Evolutionary conservation across 2,113 vertebrate species (phyloP).

Genomic region (Podarcis raffonei): DNA sequence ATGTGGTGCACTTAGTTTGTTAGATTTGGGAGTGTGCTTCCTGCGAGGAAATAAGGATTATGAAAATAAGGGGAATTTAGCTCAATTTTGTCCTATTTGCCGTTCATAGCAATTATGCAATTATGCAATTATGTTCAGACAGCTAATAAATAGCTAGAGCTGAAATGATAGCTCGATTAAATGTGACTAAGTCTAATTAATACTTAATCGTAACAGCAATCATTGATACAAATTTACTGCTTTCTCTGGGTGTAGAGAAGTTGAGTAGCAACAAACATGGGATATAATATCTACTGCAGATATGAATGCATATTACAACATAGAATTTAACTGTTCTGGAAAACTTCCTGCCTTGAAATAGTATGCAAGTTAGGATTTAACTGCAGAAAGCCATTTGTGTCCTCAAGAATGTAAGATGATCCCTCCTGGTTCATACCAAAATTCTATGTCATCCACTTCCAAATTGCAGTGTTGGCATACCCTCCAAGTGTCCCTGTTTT

Average conservation of each 20-base stretch:
- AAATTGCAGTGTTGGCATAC: not conserved
- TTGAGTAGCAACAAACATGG: not conserved
- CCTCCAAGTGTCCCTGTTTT: too few relatives aligned
- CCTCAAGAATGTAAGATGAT: not conserved
- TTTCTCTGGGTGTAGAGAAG: conserved; percentile 32
- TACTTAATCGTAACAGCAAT: conserved; percentile 24
- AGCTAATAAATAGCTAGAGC: conserved; percentile 17
- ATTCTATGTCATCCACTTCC: too few relatives aligned
- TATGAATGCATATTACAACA: conserved; percentile 1
- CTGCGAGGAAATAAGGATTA: not conserved
- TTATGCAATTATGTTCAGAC: conserved; percentile 17
- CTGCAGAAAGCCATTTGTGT: not conserved
- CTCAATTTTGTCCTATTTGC: not conserved
- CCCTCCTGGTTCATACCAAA: not conserved
- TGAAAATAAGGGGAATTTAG: conserved; percentile 16
- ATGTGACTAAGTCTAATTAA: conserved; percentile 14
- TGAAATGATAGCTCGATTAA: not conserved
- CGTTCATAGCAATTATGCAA: conserved; percentile 3
- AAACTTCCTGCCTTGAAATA: not conserved
- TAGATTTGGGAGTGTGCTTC: not conserved
- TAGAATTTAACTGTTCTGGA: conserved; percentile 13
- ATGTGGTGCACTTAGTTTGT: not conserved
- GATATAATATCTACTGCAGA: not conserved
- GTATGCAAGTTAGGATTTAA: conserved; percentile 3
- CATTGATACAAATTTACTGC: conserved; percentile 16